Evolutionary conservation across 1,140 invertebrate genomes (phyloP).

Genomic region (Charaxes varanes): DNA sequence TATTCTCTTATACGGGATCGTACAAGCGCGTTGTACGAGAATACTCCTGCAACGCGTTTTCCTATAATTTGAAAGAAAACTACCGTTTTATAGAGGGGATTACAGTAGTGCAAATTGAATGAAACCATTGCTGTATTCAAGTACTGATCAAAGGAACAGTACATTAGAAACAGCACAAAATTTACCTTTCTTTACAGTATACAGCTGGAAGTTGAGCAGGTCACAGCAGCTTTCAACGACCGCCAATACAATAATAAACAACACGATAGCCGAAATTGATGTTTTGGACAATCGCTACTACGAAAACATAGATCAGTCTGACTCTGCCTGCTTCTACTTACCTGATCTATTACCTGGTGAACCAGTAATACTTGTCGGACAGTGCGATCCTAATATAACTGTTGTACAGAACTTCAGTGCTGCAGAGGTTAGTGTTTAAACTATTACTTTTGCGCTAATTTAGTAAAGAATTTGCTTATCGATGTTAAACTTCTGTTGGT

Average conservation of each 20-base stretch:
- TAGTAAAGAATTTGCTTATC: too few species aligned
- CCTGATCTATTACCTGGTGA: conserved; percentile 29
- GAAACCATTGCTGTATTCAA: too few species aligned
- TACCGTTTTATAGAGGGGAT: too few species aligned
- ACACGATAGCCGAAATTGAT: conserved; percentile 24
- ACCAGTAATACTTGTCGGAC: conserved; percentile 35
- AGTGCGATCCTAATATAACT: conserved; percentile 35
- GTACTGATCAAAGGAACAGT: too few species aligned
- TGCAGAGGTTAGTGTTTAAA: conserved; percentile 21
- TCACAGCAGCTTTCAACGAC: conserved; percentile 22
- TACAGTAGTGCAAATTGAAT: too few species aligned
- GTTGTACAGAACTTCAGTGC: conserved; percentile 33
- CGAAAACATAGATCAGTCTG: conserved; percentile 33
- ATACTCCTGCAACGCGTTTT: too few species aligned
- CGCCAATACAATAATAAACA: conserved; percentile 29
- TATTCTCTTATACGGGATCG: too few species aligned
- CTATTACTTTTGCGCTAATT: too few species aligned
- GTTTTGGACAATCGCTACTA: conserved; percentile 42
- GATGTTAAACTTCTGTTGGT: too few species aligned
- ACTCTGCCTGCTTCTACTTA: conserved; percentile 44
- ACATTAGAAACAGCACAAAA: too few species aligned
- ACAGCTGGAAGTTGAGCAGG: conserved; percentile 56
- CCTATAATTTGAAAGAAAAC: too few species aligned
- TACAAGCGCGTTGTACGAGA: too few species aligned
- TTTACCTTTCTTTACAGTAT: conserved; percentile 43